A percentile compares a stretch with the other conserved stretches of the same genome.
These are phyloP conservation scores for Sylvicapra grimmia DNA, from an alignment of 2,113 vertebrate species.

Conservation along the genomic window DNA sequence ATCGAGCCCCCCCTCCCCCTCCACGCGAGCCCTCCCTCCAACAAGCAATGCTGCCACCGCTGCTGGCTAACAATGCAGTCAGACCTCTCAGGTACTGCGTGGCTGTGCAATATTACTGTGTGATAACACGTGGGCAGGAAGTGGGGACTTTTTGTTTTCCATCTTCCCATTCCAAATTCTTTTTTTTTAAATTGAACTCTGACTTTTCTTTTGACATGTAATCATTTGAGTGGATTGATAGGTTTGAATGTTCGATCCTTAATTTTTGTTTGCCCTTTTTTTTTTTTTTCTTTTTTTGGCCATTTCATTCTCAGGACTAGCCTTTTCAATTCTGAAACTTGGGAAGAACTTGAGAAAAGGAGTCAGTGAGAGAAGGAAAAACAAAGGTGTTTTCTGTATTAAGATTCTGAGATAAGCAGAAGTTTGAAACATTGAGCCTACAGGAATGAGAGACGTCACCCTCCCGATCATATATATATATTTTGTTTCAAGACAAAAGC, in stretches of 20 bases:
- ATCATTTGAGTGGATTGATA: not conserved
- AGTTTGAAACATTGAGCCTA: constrained; percentile 27
- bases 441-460: fast-evolving
- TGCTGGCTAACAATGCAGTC: not conserved
- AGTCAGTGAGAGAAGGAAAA: not conserved
- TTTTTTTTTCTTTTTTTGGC: not conserved
- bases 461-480: not conserved
- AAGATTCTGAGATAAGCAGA: constrained; percentile 38
- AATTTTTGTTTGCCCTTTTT: not conserved
- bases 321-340: not conserved
- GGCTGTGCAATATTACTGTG: not conserved
- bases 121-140: not conserved
- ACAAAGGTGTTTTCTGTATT: constrained; percentile 2
- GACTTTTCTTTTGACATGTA: not conserved
- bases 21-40: not conserved
- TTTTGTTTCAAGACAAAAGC: not conserved
- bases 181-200: not conserved
- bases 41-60: not conserved
- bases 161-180: not conserved
- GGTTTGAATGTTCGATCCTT: not conserved
- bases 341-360: not conserved
- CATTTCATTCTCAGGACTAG: not conserved
- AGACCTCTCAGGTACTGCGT: not conserved
- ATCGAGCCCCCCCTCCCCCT: not conserved
- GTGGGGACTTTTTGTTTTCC: not conserved